Conservation (phyloP, 2,797 vertebrate genomes). For the Acipenser transmontanus region DNA sequence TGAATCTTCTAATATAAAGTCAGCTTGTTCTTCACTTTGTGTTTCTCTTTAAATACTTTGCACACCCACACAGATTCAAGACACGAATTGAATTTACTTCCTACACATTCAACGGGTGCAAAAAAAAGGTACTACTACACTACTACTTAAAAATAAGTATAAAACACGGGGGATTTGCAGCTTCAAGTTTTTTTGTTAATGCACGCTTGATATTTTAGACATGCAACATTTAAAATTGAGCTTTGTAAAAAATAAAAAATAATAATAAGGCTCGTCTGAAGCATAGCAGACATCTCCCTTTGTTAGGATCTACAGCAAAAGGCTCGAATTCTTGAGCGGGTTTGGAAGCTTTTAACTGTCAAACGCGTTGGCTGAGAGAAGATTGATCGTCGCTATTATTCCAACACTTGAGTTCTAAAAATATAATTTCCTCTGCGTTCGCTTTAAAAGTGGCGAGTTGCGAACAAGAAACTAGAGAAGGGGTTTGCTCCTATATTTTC, state of each 20-base stretch:
- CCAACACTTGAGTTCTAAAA: slow-evolving; percentile 47
- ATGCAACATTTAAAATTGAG: slow-evolving; percentile 1
- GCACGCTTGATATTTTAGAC: too few species aligned
- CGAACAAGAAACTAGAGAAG: too few species aligned
- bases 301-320: slow-evolving; percentile 30
- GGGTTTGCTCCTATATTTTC: too few species aligned
- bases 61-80: slow-evolving; percentile 74
- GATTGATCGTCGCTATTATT: slow-evolving; percentile 83
- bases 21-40: slow-evolving; percentile 24
- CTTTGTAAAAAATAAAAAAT: slow-evolving; percentile 2
- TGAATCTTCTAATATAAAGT: too few species aligned
- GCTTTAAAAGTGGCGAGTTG: slow-evolving; percentile 4
- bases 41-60: slow-evolving; percentile 43
- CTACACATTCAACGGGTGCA: neutral
- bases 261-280: slow-evolving; percentile 30
- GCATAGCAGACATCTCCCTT: slow-evolving; percentile 32
- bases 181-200: too few species aligned
- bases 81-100: slow-evolving; percentile 34
- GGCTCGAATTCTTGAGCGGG: slow-evolving; percentile 60
- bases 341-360: slow-evolving; percentile 66
- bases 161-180: too few species aligned
- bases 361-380: slow-evolving; percentile 72
- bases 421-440: slow-evolving; percentile 38
- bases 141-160: too few species aligned
- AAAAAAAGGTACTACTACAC: too few species aligned